Evolutionary conservation across 92 coral and sea anemone genomes (phyloP).

Genomic region (Desmophyllum pertusum): DNA sequence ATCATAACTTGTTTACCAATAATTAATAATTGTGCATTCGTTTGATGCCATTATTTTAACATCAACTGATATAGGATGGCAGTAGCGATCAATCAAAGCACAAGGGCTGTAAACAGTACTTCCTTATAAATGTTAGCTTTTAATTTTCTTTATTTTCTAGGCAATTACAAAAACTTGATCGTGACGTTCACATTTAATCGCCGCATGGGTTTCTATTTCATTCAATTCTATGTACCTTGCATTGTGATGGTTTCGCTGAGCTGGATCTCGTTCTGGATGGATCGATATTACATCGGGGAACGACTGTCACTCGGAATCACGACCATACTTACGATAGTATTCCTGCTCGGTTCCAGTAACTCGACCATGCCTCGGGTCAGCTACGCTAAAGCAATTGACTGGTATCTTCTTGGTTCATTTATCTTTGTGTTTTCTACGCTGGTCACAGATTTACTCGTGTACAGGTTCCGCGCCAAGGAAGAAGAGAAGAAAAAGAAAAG

Average conservation of each 20-base stretch:
- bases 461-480: slow-evolving; percentile 57
- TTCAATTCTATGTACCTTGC: slow-evolving; percentile 92
- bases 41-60: too few relatives aligned
- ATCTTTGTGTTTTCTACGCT: slow-evolving; percentile 96
- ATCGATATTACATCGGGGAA: slow-evolving; percentile 95
- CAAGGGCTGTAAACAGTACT: too few relatives aligned
- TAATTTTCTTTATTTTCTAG: slow-evolving; percentile 25
- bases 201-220: slow-evolving; percentile 97
- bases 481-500: not conserved
- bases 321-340: slow-evolving; percentile 96
- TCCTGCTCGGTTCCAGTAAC: slow-evolving; percentile 95
- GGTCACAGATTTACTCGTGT: slow-evolving; percentile 82
- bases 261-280: slow-evolving; percentile 99
- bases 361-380: slow-evolving; percentile 99
- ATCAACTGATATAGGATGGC: too few relatives aligned
- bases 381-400: slow-evolving; percentile 98
- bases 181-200: slow-evolving; percentile 91
- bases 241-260: slow-evolving; percentile 92
- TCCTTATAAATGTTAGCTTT: not conserved
- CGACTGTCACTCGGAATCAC: slow-evolving; percentile 97
- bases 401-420: slow-evolving; percentile 93
- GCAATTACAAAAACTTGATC: slow-evolving; percentile 79
- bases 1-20: too few relatives aligned
- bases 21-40: too few relatives aligned
- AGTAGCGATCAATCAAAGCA: too few relatives aligned